Conservation (phyloP, 2,888 invertebrate genomes). For the Platerodrilus igneus region DNA sequence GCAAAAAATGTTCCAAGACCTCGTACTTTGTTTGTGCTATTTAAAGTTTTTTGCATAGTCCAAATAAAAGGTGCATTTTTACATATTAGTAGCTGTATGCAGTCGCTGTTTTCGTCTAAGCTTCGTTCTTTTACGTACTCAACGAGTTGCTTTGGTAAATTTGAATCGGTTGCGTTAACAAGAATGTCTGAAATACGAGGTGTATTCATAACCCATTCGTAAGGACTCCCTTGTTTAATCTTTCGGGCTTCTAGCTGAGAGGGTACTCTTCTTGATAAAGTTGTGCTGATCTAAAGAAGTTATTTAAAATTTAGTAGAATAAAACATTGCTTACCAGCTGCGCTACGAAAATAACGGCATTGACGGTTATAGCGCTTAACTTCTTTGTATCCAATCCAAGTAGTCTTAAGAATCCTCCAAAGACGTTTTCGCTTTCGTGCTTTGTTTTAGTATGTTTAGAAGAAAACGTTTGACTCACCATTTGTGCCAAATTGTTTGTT, state of each 20-base stretch:
- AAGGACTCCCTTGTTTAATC: slow-evolving; percentile 44
- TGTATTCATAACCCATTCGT: slow-evolving; percentile 63
- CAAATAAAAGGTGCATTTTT: slow-evolving; percentile 72
- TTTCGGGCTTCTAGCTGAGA: slow-evolving; percentile 40
- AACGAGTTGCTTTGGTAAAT: slow-evolving; percentile 59
- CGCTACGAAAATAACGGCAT: slow-evolving; percentile 77
- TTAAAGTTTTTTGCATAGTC: slow-evolving; percentile 69
- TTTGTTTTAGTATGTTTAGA: slow-evolving; percentile 32
- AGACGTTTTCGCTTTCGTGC: slow-evolving; percentile 38
- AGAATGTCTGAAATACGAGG: slow-evolving; percentile 57
- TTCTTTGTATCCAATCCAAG: slow-evolving; percentile 73
- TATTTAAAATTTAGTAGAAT: not conserved
- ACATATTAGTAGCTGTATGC: slow-evolving; percentile 68
- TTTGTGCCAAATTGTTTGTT: slow-evolving; percentile 57
- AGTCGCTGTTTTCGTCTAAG: slow-evolving; percentile 59
- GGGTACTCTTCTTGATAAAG: slow-evolving; percentile 49
- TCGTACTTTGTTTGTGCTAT: slow-evolving; percentile 36
- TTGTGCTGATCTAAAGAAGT: slow-evolving; percentile 56
- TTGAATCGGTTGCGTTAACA: slow-evolving; percentile 56
- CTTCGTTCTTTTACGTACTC: slow-evolving; percentile 54
- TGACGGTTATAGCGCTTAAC: slow-evolving; percentile 75
- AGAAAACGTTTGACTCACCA: slow-evolving; percentile 56
- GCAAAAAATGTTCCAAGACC: slow-evolving; percentile 50
- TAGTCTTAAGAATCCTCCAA: slow-evolving; percentile 59
- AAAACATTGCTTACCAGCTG: slow-evolving; percentile 62